A percentile compares a stretch with the other conserved stretches of the same genome.
phyloP scores from a whole-genome alignment of 2,888 invertebrate genomes.

The Parthenolecanium corni region DNA sequence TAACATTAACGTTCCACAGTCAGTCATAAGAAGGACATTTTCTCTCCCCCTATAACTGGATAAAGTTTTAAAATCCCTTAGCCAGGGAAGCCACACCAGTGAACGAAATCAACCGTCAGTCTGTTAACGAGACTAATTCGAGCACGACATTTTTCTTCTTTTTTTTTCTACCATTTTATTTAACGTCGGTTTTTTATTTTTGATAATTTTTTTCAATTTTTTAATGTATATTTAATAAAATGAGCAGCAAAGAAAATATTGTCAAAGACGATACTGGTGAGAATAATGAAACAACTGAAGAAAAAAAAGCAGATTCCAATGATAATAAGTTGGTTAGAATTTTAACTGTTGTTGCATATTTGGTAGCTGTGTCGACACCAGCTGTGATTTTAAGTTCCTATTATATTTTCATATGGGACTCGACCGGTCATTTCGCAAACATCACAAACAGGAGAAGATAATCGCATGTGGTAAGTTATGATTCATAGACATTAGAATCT shows the following conservation, averaged over 20 bases:
- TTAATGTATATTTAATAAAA: neutral
- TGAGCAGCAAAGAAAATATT: slow-evolving; percentile 23
- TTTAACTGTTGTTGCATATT: slow-evolving; percentile 84
- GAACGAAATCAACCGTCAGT: neutral
- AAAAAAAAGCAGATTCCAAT: neutral
- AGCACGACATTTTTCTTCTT: neutral
- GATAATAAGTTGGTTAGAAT: slow-evolving; percentile 77
- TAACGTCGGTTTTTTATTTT: neutral
- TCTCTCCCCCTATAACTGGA: slow-evolving; percentile 9
- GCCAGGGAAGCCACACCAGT: slow-evolving; percentile 11
- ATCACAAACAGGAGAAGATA: too few relatives aligned
- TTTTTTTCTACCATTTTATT: neutral
- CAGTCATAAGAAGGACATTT: neutral
- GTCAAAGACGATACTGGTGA: slow-evolving; percentile 8
- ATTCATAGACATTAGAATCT: too few relatives aligned
- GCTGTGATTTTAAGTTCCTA: slow-evolving; percentile 87
- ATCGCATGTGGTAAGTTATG: too few relatives aligned
- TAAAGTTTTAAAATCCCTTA: slow-evolving; percentile 20
- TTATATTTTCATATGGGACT: slow-evolving; percentile 90
- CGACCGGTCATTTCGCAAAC: slow-evolving; percentile 36
- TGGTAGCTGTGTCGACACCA: slow-evolving; percentile 84
- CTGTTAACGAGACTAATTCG: neutral
- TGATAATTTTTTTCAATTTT: neutral
- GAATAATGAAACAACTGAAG: neutral
- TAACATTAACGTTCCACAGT: neutral